A percentile compares a stretch with the other conserved stretches of the same genome.
phyloP scores from a whole-genome alignment of 2,888 invertebrate genomes.

The Leptinotarsa juncta region DNA sequence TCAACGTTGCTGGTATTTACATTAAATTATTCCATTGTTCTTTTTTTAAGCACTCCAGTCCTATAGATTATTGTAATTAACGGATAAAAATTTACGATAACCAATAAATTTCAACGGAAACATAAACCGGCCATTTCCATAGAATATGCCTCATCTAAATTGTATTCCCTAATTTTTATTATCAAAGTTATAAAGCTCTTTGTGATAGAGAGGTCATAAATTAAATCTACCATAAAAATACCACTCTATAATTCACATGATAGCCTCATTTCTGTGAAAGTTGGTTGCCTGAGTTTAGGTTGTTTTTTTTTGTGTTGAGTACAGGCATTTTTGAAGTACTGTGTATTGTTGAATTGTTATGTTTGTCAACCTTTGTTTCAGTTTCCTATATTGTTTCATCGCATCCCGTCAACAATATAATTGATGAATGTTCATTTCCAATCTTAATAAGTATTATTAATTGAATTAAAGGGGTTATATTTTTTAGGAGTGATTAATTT shows the following conservation, averaged over 20 bases:
- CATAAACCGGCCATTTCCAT: neutral
- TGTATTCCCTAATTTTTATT: slow-evolving; percentile 2
- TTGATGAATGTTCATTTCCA: no score
- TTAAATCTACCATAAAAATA: neutral
- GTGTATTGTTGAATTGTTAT: no score
- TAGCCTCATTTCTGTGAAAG: slow-evolving; percentile 1
- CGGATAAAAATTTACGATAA: neutral
- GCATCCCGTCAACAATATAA: no score
- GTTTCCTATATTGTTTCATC: no score
- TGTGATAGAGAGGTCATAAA: slow-evolving; percentile 14
- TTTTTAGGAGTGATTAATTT: no score
- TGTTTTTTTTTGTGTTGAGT: no score
- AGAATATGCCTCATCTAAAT: neutral
- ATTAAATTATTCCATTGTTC: neutral
- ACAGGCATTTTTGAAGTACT: no score
- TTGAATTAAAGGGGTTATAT: no score
- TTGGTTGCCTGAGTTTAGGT: neutral
- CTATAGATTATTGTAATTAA: neutral
- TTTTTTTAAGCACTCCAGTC: neutral
- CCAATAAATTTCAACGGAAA: slow-evolving; percentile 4
- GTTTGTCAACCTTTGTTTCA: no score
- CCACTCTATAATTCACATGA: neutral
- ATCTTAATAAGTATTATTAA: no score
- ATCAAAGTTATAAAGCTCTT: neutral
- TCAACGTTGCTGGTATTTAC: no score